A percentile compares a stretch with the other conserved stretches of the same genome.
Evolutionary conservation across 2,888 invertebrate species (phyloP).

Genomic region (Linnaemya tessellans): DNA sequence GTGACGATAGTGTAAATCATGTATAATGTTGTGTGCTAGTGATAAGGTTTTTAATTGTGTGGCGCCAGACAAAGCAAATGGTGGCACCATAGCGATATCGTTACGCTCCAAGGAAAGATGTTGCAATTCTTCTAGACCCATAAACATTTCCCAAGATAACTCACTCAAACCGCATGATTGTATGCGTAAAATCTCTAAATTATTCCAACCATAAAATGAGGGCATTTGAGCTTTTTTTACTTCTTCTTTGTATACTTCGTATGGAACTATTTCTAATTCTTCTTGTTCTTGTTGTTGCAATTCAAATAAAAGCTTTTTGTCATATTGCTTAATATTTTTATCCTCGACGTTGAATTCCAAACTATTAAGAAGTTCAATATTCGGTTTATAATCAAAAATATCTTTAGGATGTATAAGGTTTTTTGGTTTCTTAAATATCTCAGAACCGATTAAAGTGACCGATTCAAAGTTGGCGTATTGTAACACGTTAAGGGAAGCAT

Average conservation of each 20-base stretch:
- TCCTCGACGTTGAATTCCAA: constrained; percentile 63
- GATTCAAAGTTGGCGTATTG: constrained; percentile 85
- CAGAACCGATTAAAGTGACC: constrained; percentile 83
- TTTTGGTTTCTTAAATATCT: constrained; percentile 79
- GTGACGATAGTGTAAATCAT: constrained; percentile 87
- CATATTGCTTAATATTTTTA: constrained; percentile 63
- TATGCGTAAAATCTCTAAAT: constrained; percentile 86
- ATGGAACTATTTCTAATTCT: constrained; percentile 86
- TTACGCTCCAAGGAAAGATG: constrained; percentile 87
- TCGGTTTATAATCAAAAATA: constrained; percentile 82
- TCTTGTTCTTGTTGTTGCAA: constrained; percentile 74
- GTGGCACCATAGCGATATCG: constrained; percentile 86
- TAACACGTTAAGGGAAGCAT: constrained; percentile 83
- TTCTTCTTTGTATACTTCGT: constrained; percentile 86
- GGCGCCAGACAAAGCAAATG: constrained; percentile 88
- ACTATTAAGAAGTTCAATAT: constrained; percentile 77
- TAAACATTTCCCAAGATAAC: constrained; percentile 88
- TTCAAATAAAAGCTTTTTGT: constrained; percentile 75
- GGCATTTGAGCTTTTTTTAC: constrained; percentile 83
- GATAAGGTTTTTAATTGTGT: constrained; percentile 87
- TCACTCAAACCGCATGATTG: constrained; percentile 86
- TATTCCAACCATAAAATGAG: constrained; percentile 82
- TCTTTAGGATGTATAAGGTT: constrained; percentile 80
- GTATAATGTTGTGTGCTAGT: constrained; percentile 86
- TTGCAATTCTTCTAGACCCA: constrained; percentile 85